Conservation (phyloP, 2,797 vertebrate species). For the Sebastes hopkinsi region DNA sequence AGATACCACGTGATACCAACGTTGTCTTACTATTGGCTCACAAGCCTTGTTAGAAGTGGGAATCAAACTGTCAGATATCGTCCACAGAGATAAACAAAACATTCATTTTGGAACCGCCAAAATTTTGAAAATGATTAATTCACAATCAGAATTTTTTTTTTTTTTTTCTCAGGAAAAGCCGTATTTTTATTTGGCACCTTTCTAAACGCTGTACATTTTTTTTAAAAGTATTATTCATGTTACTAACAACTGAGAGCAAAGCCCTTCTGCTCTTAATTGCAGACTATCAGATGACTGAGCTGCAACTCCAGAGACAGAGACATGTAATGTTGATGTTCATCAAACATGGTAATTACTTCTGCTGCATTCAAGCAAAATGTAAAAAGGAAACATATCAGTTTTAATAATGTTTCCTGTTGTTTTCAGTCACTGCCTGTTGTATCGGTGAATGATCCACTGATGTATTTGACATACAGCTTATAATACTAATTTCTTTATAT, state of each 20-base stretch:
- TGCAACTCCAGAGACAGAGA: neutral
- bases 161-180: too few species aligned
- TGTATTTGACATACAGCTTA: neutral
- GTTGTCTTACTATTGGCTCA: too few species aligned
- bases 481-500: neutral
- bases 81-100: too few species aligned
- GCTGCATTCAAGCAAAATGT: neutral
- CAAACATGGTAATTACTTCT: neutral
- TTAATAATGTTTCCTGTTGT: neutral
- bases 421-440: neutral
- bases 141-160: too few species aligned
- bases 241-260: neutral
- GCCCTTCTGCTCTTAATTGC: neutral
- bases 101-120: too few species aligned
- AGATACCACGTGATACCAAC: too few species aligned
- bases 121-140: too few species aligned
- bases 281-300: neutral
- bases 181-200: too few species aligned
- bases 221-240: too few species aligned
- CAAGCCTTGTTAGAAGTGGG: too few species aligned
- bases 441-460: neutral
- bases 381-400: neutral
- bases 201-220: too few species aligned
- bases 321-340: neutral
- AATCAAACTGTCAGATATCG: too few species aligned